phyloP scores from a whole-genome alignment of 2,888 invertebrate genomes.

The Caenorhabditis virilis region DNA sequence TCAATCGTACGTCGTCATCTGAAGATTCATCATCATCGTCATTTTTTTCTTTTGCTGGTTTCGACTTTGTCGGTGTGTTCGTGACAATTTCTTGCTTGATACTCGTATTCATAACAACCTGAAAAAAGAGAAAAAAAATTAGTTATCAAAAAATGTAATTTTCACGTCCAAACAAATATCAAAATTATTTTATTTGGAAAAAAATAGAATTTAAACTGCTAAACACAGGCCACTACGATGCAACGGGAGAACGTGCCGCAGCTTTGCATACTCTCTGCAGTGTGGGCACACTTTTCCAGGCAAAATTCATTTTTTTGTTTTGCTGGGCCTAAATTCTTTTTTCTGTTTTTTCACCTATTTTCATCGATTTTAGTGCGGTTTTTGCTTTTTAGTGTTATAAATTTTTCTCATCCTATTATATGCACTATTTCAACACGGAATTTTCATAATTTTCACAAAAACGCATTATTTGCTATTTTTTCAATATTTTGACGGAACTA shows the following conservation, averaged over 20 bases:
- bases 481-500: too few species aligned
- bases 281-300: too few species aligned
- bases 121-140: too few species aligned
- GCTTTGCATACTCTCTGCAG: constrained; percentile 19
- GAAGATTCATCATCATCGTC: constrained; percentile 32
- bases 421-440: too few species aligned
- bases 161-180: background rate
- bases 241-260: constrained; percentile 29
- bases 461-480: too few species aligned
- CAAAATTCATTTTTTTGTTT: constrained; percentile 4
- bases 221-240: constrained; percentile 25
- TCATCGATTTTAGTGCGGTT: background rate
- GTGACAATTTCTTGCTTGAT: constrained; percentile 10
- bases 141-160: constrained; percentile 7
- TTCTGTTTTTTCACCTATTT: constrained; percentile 16
- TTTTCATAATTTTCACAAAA: too few species aligned
- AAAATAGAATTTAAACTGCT: constrained; percentile 10
- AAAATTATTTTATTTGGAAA: background rate
- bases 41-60: constrained; percentile 1
- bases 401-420: background rate
- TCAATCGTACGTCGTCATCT: constrained; percentile 15
- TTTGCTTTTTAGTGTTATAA: too few species aligned
- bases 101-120: too few species aligned
- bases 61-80: too few species aligned
- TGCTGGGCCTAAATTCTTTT: constrained; percentile 35